phyloP scores from a whole-genome alignment of 1,140 invertebrate species.

The Lepidotrigona ventralis region DNA sequence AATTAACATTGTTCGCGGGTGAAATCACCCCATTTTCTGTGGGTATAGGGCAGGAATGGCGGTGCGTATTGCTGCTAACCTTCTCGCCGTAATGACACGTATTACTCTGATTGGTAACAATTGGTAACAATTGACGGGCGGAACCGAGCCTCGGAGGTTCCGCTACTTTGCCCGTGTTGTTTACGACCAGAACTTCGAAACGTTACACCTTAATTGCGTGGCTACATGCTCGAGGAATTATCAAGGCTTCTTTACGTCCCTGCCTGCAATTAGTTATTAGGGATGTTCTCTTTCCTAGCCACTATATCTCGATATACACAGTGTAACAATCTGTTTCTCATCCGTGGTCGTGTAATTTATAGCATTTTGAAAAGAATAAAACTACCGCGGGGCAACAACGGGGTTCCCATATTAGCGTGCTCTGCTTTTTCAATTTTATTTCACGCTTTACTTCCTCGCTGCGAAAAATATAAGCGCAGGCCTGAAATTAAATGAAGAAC shows the following conservation, averaged over 20 bases:
- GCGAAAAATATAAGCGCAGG: background rate
- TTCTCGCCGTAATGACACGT: slow-evolving; percentile 76
- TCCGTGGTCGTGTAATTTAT: slow-evolving; percentile 14
- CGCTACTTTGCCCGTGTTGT: slow-evolving; percentile 78
- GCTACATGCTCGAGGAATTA: slow-evolving; percentile 75
- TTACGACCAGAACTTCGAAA: slow-evolving; percentile 77
- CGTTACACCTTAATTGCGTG: slow-evolving; percentile 77
- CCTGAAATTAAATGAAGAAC: background rate
- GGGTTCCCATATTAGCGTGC: background rate
- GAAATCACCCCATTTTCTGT: slow-evolving; percentile 63
- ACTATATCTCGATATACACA: background rate
- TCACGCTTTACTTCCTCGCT: background rate
- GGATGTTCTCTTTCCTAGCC: slow-evolving; percentile 6
- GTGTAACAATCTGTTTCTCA: slow-evolving; percentile 28
- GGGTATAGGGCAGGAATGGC: slow-evolving; percentile 60
- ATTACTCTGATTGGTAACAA: slow-evolving; percentile 80
- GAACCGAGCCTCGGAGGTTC: slow-evolving; percentile 74
- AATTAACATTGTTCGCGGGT: slow-evolving; percentile 69
- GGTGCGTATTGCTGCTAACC: slow-evolving; percentile 71
- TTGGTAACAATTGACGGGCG: slow-evolving; percentile 80
- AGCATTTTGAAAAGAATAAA: background rate
- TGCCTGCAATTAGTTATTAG: slow-evolving; percentile 57
- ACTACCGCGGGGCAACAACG: too few relatives aligned
- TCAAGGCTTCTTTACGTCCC: slow-evolving; percentile 68
- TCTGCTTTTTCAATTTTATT: background rate